These are phyloP conservation scores for Nematostella vectensis DNA, from an alignment of 92 coral and sea anemone species.

Conservation along the genomic window DNA sequence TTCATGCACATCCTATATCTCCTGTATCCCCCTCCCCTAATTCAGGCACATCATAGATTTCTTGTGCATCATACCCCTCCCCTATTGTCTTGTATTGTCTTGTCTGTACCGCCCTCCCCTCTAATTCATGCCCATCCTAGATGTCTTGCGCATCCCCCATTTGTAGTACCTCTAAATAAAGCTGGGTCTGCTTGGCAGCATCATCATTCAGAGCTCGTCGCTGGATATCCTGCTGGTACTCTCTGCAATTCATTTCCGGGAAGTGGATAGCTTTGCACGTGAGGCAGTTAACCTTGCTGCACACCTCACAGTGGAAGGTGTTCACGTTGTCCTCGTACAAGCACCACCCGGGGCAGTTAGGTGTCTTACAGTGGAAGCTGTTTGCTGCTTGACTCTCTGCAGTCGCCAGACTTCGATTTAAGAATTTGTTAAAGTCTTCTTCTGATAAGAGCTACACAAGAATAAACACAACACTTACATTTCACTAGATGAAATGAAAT, in stretches of 20 bases:
- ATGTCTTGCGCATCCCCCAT: no score
- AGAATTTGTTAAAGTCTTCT: slow-evolving; percentile 87
- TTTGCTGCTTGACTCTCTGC: slow-evolving; percentile 94
- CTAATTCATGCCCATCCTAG: no score
- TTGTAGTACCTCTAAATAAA: slow-evolving; percentile 82
- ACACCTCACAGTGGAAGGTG: slow-evolving; percentile 83
- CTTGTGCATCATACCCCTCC: no score
- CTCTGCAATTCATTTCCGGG: slow-evolving; percentile 82
- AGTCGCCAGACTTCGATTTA: slow-evolving; percentile 85
- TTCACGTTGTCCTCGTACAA: slow-evolving; percentile 92
- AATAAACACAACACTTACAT: not conserved
- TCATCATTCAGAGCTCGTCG: slow-evolving; percentile 78
- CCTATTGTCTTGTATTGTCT: no score
- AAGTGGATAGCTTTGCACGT: slow-evolving; percentile 93
- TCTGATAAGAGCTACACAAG: slow-evolving; percentile 52
- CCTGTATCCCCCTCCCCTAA: no score
- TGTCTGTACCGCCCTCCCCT: no score
- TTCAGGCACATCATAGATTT: no score
- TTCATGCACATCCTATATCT: no score
- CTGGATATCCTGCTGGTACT: slow-evolving; percentile 90
- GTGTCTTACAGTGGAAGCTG: slow-evolving; percentile 94
- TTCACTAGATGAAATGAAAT: slow-evolving; percentile 4
- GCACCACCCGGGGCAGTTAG: slow-evolving; percentile 98
- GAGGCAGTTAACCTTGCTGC: slow-evolving; percentile 73
- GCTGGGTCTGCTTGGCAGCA: slow-evolving; percentile 80